These are phyloP conservation scores for Alentia gelatinosa DNA, from an alignment of 2,888 invertebrate genomes.

Conservation along the genomic window DNA sequence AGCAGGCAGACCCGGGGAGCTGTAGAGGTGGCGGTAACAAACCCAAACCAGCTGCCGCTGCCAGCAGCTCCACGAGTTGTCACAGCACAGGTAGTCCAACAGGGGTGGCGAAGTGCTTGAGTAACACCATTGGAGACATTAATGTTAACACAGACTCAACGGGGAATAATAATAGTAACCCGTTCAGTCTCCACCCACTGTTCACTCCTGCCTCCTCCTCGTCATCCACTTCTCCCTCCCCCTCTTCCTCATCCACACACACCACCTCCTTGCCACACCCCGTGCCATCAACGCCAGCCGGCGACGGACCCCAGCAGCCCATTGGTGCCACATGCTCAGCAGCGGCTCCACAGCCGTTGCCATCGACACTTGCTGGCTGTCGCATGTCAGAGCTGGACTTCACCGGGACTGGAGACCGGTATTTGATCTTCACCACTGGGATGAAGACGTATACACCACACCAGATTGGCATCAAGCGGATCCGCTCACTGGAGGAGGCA, in stretches of 20 bases:
- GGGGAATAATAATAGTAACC: constrained; percentile 9
- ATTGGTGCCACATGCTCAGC: background rate
- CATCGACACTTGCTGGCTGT: background rate
- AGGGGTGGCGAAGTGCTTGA: background rate
- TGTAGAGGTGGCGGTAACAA: too few species aligned
- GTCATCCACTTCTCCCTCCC: background rate
- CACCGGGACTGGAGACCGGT: constrained; percentile 81
- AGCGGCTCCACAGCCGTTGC: background rate
- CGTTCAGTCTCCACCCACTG: background rate
- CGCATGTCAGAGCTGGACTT: constrained; percentile 26
- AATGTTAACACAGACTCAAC: constrained; percentile 42
- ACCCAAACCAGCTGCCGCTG: too few species aligned
- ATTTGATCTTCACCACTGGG: constrained; percentile 91
- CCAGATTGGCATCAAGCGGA: constrained; percentile 87
- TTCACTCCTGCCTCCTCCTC: background rate
- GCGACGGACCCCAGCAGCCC: background rate
- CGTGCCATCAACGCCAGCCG: background rate
- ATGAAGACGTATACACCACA: constrained; percentile 92
- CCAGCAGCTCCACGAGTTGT: background rate
- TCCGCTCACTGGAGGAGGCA: constrained; percentile 84
- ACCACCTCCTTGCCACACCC: background rate
- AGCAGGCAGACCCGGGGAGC: background rate
- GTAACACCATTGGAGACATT: background rate
- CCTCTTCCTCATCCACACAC: background rate
- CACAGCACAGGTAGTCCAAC: too few species aligned